phyloP scores from a whole-genome alignment of 2,888 invertebrate genomes.

The Abrostola triplasia region DNA sequence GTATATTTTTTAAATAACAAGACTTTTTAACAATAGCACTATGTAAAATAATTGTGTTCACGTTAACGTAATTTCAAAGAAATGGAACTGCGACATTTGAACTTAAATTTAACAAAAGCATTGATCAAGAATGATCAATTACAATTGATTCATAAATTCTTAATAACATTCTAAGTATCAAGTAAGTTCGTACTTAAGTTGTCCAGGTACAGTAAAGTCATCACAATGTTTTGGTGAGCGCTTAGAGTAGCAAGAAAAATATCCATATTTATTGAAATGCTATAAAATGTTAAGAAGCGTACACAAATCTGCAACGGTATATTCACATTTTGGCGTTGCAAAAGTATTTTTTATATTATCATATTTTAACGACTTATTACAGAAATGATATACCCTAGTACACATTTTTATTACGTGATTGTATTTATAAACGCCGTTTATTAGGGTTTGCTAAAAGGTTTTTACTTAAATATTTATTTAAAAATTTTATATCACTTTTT shows the following conservation, averaged over 20 bases:
- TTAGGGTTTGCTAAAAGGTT: slow-evolving; percentile 7
- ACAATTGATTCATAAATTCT: not conserved
- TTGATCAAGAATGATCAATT: no score
- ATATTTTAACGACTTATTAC: slow-evolving; percentile 11
- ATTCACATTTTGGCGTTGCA: slow-evolving; percentile 37
- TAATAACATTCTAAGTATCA: not conserved
- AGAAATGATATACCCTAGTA: slow-evolving; percentile 14
- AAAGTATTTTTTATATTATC: slow-evolving; percentile 23
- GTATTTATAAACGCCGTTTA: slow-evolving; percentile 26
- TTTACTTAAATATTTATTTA: slow-evolving; percentile 23
- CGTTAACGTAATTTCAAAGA: no score
- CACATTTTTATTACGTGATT: slow-evolving; percentile 27
- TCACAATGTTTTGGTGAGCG: slow-evolving; percentile 39
- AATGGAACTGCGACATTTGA: no score
- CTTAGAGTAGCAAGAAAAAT: slow-evolving; percentile 37
- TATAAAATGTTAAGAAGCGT: slow-evolving; percentile 46
- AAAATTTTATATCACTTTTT: slow-evolving; percentile 37
- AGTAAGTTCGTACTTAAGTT: not conserved
- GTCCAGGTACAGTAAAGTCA: not conserved
- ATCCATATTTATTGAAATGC: slow-evolving; percentile 45
- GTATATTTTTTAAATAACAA: no score
- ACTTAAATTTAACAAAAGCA: no score
- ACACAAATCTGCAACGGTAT: slow-evolving; percentile 43
- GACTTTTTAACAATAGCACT: no score
- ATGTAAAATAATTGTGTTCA: no score